Conservation (phyloP, 2,113 vertebrate species). For the Tichodroma muraria region DNA sequence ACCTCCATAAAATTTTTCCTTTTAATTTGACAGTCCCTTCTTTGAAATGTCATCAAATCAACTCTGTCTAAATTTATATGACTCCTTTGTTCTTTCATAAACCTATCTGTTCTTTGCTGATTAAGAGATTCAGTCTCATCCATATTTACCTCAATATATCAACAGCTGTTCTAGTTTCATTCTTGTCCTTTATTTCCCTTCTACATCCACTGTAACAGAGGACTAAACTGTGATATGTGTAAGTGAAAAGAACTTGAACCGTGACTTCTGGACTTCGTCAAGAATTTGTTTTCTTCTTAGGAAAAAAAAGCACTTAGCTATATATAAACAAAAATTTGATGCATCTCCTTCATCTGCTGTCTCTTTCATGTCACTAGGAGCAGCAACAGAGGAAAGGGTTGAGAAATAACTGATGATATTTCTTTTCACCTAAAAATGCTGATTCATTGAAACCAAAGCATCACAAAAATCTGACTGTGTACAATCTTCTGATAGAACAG, state of each 20-base stretch:
- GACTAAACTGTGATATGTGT: neutral
- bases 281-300: neutral
- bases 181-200: neutral
- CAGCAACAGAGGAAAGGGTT: neutral
- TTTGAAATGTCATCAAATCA: neutral
- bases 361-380: neutral
- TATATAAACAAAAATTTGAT: neutral
- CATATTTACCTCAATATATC: neutral
- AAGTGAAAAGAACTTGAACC: neutral
- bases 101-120: neutral
- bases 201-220: neutral
- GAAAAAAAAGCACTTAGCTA: neutral
- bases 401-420: neutral
- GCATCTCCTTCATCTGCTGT: neutral
- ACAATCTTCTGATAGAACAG: neutral
- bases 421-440: neutral
- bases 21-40: neutral
- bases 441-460: neutral
- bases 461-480: neutral
- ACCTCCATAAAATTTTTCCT: neutral
- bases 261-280: neutral
- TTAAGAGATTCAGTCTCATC: neutral
- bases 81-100: neutral
- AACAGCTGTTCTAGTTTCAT: neutral
- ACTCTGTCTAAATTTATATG: neutral